These are phyloP conservation scores for Andrena hattorfiana DNA, from an alignment of 2,888 invertebrate species.

Conservation along the genomic window DNA sequence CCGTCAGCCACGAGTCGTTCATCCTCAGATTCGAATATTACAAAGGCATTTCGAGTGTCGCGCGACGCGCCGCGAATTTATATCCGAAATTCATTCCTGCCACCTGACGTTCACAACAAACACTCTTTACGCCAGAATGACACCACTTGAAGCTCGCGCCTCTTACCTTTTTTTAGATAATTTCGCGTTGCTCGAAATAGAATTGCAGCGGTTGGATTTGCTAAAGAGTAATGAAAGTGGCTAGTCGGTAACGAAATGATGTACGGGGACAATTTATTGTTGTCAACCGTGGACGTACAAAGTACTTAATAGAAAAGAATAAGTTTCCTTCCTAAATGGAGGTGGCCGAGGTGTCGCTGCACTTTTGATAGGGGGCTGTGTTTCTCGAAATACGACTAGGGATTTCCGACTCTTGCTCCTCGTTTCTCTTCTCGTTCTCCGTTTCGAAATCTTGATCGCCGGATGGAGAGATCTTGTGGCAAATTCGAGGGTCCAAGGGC, in stretches of 20 bases:
- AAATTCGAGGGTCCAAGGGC: slow-evolving; percentile 5
- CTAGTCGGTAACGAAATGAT: neutral
- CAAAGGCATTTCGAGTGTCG: neutral
- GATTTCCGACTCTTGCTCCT: slow-evolving; percentile 8
- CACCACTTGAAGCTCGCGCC: too few species aligned
- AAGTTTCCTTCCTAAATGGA: slow-evolving; percentile 30
- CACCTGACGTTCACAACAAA: slow-evolving; percentile 1
- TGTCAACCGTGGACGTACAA: neutral
- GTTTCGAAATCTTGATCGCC: slow-evolving; percentile 22
- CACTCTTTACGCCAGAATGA: too few species aligned
- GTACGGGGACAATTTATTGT: neutral
- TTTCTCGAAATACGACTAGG: slow-evolving; percentile 22
- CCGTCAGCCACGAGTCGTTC: slow-evolving; percentile 44
- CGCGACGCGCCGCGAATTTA: slow-evolving; percentile 1
- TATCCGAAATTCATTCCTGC: neutral
- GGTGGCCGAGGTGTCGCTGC: slow-evolving; percentile 66
- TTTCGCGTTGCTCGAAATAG: slow-evolving; percentile 20
- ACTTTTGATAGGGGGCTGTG: slow-evolving; percentile 56
- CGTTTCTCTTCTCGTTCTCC: slow-evolving; percentile 22
- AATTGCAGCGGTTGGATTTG: too few species aligned
- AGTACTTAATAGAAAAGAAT: neutral
- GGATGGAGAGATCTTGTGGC: slow-evolving; percentile 3
- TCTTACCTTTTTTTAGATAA: neutral
- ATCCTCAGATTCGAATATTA: slow-evolving; percentile 23
- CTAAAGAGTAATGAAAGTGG: neutral